A percentile compares a stretch with the other conserved stretches of the same genome.
Evolutionary conservation across 2,888 invertebrate species (phyloP).

Genomic region (Drosophila limbata): DNA sequence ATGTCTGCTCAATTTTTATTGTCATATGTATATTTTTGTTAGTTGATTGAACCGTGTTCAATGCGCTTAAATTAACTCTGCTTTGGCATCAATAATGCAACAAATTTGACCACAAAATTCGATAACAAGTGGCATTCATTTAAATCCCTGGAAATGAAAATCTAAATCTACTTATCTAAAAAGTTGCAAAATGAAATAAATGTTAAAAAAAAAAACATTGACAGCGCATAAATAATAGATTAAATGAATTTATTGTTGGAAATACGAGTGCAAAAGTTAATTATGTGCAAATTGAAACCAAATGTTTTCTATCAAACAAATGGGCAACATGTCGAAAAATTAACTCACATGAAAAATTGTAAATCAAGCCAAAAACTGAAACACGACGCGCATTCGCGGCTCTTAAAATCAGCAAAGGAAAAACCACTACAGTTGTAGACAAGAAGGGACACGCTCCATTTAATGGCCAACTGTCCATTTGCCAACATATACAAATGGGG

Average conservation of each 20-base stretch:
- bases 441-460: slow-evolving; percentile 39
- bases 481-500: background rate
- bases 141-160: slow-evolving; percentile 7
- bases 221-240: slow-evolving; percentile 8
- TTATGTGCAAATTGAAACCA: slow-evolving; percentile 79
- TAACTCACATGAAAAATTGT: slow-evolving; percentile 57
- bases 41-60: slow-evolving; percentile 39
- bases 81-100: slow-evolving; percentile 18
- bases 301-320: slow-evolving; percentile 78
- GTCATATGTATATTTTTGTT: slow-evolving; percentile 4
- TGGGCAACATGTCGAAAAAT: slow-evolving; percentile 59
- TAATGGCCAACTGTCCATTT: slow-evolving; percentile 51
- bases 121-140: slow-evolving; percentile 20
- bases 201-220: background rate
- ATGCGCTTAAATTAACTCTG: slow-evolving; percentile 42
- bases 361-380: slow-evolving; percentile 55
- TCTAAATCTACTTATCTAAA: slow-evolving; percentile 20
- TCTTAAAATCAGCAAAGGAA: slow-evolving; percentile 13
- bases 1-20: slow-evolving; percentile 9
- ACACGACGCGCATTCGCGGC: slow-evolving; percentile 47
- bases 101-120: slow-evolving; percentile 27
- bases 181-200: slow-evolving; percentile 1
- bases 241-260: slow-evolving; percentile 9
- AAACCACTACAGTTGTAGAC: slow-evolving; percentile 11
- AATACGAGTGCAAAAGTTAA: slow-evolving; percentile 62